Conservation (phyloP, 2,113 vertebrate species). For the Limanda limanda region DNA sequence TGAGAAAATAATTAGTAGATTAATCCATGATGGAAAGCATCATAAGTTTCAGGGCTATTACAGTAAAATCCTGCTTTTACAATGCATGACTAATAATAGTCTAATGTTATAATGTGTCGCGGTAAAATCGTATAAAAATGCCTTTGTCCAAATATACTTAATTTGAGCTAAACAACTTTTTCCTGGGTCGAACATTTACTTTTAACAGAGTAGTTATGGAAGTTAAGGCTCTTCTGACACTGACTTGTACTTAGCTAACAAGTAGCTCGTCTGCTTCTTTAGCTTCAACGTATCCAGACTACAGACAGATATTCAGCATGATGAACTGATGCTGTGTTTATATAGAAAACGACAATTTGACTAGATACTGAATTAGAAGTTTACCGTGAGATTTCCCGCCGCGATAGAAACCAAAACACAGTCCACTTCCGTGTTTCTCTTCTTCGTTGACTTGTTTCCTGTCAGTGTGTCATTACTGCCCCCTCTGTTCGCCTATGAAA, state of each 20-base stretch:
- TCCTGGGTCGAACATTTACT: too few relatives aligned
- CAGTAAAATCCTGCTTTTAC: not conserved
- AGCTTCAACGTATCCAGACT: not conserved
- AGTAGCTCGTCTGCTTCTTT: not conserved
- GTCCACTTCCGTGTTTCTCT: constrained; percentile 44
- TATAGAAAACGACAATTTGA: not conserved
- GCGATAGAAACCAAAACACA: constrained; percentile 9
- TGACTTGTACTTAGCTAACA: not conserved
- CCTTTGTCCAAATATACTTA: too few relatives aligned
- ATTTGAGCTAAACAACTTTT: not conserved
- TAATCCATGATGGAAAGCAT: not conserved
- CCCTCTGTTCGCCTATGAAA: not conserved
- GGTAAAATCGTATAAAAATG: too few relatives aligned
- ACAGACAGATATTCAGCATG: not conserved
- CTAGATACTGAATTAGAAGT: not conserved
- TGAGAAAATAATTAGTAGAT: too few relatives aligned
- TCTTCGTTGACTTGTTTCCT: constrained; percentile 5
- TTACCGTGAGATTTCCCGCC: constrained; percentile 31
- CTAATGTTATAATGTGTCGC: not conserved
- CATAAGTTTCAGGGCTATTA: too few relatives aligned
- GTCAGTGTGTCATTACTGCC: not conserved
- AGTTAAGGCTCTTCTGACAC: not conserved
- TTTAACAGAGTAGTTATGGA: not conserved
- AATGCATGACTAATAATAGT: not conserved
- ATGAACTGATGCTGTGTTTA: not conserved